Evolutionary conservation across 2,888 invertebrate genomes (phyloP).

Genomic region (Dermolepida albohirtum): DNA sequence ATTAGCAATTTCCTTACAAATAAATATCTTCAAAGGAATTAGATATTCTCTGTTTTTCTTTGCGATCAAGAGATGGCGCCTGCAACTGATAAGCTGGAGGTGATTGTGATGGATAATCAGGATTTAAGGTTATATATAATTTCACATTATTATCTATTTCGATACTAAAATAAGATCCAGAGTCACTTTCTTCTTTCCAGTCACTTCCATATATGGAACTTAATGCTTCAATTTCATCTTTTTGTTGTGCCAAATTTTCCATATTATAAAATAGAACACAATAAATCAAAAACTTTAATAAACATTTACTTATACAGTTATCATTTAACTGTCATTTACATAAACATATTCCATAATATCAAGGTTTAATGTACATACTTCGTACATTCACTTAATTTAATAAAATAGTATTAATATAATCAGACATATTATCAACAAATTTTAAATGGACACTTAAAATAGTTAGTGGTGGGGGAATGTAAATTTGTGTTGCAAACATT

Average conservation of each 20-base stretch:
- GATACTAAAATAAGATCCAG: slow-evolving; percentile 72
- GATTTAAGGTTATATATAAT: slow-evolving; percentile 74
- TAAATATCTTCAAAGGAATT: slow-evolving; percentile 73
- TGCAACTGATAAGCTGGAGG: slow-evolving; percentile 79
- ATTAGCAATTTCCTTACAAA: slow-evolving; percentile 67
- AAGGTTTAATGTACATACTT: no score
- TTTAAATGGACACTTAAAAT: no score
- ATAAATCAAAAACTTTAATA: neutral
- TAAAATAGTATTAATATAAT: no score
- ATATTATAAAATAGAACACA: slow-evolving; percentile 44
- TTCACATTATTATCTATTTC: slow-evolving; percentile 68
- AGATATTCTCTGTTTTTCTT: slow-evolving; percentile 70
- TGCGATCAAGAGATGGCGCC: slow-evolving; percentile 76
- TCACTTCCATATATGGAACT: slow-evolving; percentile 79
- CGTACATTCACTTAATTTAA: no score
- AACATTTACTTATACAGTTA: neutral
- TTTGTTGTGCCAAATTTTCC: slow-evolving; percentile 58
- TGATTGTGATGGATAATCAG: slow-evolving; percentile 72
- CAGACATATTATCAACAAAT: no score
- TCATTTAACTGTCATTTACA: no score
- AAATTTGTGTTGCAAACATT: no score
- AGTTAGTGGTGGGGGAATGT: no score
- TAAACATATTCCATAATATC: no score
- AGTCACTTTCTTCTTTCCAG: slow-evolving; percentile 72
- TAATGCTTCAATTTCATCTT: slow-evolving; percentile 79